A percentile compares a stretch with the other conserved stretches of the same genome.
Conservation (phyloP, 2,888 invertebrate genomes). For the Trypoxylon attenuatum region DNA sequence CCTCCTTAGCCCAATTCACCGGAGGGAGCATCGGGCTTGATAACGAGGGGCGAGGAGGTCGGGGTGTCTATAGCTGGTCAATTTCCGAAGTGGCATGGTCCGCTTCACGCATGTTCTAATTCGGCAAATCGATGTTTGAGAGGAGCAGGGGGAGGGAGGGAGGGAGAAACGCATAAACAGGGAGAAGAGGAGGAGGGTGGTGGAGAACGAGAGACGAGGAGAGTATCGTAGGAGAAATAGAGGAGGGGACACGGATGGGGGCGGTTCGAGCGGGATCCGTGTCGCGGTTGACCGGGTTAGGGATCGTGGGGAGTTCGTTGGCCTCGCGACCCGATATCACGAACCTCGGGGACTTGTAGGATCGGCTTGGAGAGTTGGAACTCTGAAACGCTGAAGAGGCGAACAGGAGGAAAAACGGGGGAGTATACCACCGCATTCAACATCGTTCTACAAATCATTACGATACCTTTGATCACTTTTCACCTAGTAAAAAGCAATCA, state of each 20-base stretch:
- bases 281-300: conserved; percentile 72
- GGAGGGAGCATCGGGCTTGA: neutral
- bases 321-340: conserved; percentile 56
- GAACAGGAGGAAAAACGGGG: neutral
- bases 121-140: conserved; percentile 48
- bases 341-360: conserved; percentile 40
- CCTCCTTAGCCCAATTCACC: no score
- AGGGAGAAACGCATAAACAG: conserved; percentile 44
- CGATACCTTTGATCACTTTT: no score
- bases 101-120: conserved; percentile 30
- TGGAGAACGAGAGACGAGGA: neutral
- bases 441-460: no score
- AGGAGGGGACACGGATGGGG: conserved; percentile 8
- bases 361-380: conserved; percentile 1
- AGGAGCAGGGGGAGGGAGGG: conserved; percentile 41
- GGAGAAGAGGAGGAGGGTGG: neutral
- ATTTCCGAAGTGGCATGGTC: conserved; percentile 15
- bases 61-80: neutral
- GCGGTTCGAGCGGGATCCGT: conserved; percentile 59
- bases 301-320: conserved; percentile 68
- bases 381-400: neutral
- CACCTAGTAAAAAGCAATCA: no score
- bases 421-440: no score
- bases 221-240: neutral
- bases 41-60: no score